Base-by-base conservation (phyloP, 1,140 invertebrate genomes). In the Calycopis cecrops region DNA sequence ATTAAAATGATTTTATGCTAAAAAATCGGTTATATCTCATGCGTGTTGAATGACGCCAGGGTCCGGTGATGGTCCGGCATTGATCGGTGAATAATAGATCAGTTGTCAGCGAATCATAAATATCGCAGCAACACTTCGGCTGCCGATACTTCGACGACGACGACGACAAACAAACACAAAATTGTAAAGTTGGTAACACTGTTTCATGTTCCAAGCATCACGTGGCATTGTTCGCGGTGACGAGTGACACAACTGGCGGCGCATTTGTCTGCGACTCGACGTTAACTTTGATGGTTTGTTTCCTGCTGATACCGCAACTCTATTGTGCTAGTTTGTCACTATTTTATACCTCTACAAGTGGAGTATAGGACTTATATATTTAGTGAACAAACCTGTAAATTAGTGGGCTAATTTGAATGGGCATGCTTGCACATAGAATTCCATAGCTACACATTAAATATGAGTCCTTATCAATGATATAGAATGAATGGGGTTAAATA, bases 21-120 rank as follows among this genome's bases (percentile, higher is more conserved):
- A 28, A 28, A 28, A 28, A 3, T 28, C 21, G 21, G 21, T 28
- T 6, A 28, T 28, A 28, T 28, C 2, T 28, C 21, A 28, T 28
- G 2, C 2, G 2, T 28, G 21, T 28, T 28, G 21, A 28, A 28
- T 28, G 6, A 6, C 6, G 21, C 2, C 21, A 28, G 21, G 21
- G 21, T 9, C 28, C 11, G 48, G 17, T 9, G 9, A 14, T 16
- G n/a, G 14, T 37, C 16, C 10, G 50, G 50, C 11, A 37, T 21
- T n/a, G 17, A 37, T 17, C 35, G 35, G 10, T 52, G 37, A 52
- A 42, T 42, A 42, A 52, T 52, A 52, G 35, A 52, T 52, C 37
- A 42, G 17, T 18, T 52, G 37, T 52, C 51, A 38, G 51, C 14
- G 35, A 17, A n/a, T 42, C 51, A 52, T 42, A 52, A 52, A 52